Base-by-base conservation (phyloP, 2,888 invertebrate species). In the Coremacera marginata region DNA sequence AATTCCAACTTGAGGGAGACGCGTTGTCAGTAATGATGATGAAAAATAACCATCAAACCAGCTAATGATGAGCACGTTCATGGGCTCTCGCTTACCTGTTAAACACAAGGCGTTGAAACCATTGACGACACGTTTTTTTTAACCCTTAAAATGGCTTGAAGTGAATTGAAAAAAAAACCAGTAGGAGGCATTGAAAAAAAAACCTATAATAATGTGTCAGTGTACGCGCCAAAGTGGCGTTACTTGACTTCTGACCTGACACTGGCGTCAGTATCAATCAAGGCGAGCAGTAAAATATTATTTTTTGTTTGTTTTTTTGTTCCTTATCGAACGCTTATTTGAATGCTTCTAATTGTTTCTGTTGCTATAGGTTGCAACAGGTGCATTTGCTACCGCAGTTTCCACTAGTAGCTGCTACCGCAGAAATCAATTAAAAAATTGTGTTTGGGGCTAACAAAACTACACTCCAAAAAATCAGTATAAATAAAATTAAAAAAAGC, bases 241-340 rank as follows among this genome's bases (percentile, higher is more conserved):
- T 52, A 51, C 49, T 63, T 16, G 27, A 25, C 51, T 44, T 52
- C 34, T 31, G 34, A 34, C 49, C 57, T 19, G 49, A 34, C 44
- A 25, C 25, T 63, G 73, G 73, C 73, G 73, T 73, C 73, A 27
- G 19, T 49, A 52, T 73, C 73, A 63, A 73, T 73, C 63, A 72
- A 49, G 51, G 3, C 49, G 27, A 44, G 34, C 37, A 22, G 37
- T 4, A 31, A 71, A 22, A 37, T 1, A 51, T 25, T 68, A 11
- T 14, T 44, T 44, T 44, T 44, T 11, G 11, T 11, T 44, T 44
- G 4, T 44, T 44, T 44, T 44, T n/a, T n/a, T n/a, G n/a, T n/a
- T 44, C 14, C 11, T 11, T 55, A 55, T 55, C 19, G 16, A 25
- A 5, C 5, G 25, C 16, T 22, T 60, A 60, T 27, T 22, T 22